Evolutionary conservation across 2,797 vertebrate genomes (phyloP), one percentile per base, ranked within the genome.

Genomic region (Aselliscus stoliczkanus): DNA sequence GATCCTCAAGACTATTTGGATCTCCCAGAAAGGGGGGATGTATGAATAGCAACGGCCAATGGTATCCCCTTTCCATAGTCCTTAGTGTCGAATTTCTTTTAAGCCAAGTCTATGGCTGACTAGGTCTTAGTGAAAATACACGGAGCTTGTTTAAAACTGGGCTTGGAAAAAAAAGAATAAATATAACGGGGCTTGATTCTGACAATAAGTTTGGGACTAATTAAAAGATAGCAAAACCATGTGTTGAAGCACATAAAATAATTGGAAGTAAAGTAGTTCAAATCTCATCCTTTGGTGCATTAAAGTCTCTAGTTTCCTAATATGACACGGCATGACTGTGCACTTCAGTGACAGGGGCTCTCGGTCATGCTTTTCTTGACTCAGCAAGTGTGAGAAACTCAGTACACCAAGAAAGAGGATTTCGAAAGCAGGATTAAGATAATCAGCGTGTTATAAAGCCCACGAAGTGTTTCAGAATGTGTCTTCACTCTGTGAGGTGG

Each of bases 171-270:
- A 42, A 4, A 42, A 42, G 42, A 42, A 42, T 42, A 42, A 42
- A 42, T 93, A 95, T 94, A 94, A 93, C 14, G 87, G 56, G 62
- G 85, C 65, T 88, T 93, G 60, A 95, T 93, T 83, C n/a, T 96
- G 58, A 96, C 21, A 94, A 0, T 85, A 94, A 80, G n/a, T 94
- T 95, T 90, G 79, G 54, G 18, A 79, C 52, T 88, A n/a, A 79
- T 86, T 91, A 80, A 93, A 88, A 96, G 37, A 76, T 42, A 72
- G 65, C 60, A 13, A 83, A 97, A 80, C 65, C 65, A 1, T 50
- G 4, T 88, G 15, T 76, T 92, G 67, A 94, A 29, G 23, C 54
- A 72, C 81, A 58, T 84, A 39, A 89, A 94, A 88, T 25, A 92
- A 54, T 77, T 76, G 34, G 91, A 90, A 87, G 39, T 64, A 64